Conservation (phyloP, 1,140 invertebrate species). For the Akabosia matsudoensis region DNA sequence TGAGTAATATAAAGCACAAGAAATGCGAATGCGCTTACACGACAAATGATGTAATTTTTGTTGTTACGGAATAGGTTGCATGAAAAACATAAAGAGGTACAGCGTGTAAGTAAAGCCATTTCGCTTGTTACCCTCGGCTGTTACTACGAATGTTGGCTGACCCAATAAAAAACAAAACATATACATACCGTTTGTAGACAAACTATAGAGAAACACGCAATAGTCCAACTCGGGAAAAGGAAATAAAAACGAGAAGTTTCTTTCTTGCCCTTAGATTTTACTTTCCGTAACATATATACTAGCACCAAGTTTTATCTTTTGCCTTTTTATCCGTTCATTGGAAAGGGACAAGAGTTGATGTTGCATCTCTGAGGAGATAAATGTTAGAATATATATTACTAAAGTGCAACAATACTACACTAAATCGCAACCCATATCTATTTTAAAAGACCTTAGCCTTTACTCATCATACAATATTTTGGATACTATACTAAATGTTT, state of each 20-base stretch:
- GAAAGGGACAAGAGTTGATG: too few species aligned
- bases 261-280: not conserved
- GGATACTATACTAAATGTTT: not conserved
- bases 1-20: too few species aligned
- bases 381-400: not conserved
- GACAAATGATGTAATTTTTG: not conserved
- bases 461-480: too few species aligned
- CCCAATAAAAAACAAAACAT: too few species aligned
- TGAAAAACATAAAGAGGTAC: too few species aligned
- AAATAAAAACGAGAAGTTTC: not conserved
- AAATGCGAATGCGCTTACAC: not conserved
- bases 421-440: not conserved
- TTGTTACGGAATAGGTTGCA: too few species aligned
- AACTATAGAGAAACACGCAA: conserved; percentile 7
- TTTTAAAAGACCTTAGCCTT: too few species aligned
- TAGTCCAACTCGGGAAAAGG: not conserved
- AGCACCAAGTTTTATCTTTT: not conserved
- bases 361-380: not conserved
- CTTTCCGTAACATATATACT: not conserved
- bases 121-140: too few species aligned
- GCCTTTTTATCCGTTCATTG: too few species aligned
- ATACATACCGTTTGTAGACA: not conserved
- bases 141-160: too few species aligned
- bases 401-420: not conserved
- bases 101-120: too few species aligned